Conservation (phyloP, 2,888 invertebrate genomes). For the Clivina fossor region DNA sequence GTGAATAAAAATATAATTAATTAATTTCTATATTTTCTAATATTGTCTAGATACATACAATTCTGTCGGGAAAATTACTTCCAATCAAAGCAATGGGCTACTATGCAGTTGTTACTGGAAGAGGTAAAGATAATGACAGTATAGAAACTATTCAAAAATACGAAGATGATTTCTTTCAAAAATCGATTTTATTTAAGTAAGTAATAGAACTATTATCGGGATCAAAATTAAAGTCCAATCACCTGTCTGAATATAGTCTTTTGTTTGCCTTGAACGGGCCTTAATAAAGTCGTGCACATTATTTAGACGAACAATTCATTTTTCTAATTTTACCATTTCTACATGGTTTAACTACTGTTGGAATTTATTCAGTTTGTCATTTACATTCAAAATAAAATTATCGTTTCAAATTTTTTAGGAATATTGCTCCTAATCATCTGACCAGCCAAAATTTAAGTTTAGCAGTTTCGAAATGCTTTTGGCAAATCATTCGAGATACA, state of each 20-base stretch:
- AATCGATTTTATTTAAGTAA: slow-evolving; percentile 91
- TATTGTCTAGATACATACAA: slow-evolving; percentile 80
- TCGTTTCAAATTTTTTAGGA: slow-evolving; percentile 58
- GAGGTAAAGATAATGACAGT: slow-evolving; percentile 89
- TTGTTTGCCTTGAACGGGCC: too few relatives aligned
- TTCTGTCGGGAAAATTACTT: slow-evolving; percentile 93
- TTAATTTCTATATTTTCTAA: slow-evolving; percentile 50
- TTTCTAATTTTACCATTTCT: too few relatives aligned
- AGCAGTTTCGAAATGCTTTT: slow-evolving; percentile 97
- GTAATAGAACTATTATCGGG: slow-evolving; percentile 44
- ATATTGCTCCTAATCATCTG: slow-evolving; percentile 80
- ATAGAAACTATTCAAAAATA: slow-evolving; percentile 92
- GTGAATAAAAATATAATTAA: not conserved
- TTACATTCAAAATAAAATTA: not conserved
- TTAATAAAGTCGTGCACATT: too few relatives aligned
- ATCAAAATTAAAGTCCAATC: too few relatives aligned
- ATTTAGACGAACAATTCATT: too few relatives aligned
- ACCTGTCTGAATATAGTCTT: too few relatives aligned
- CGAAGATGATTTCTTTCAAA: slow-evolving; percentile 93
- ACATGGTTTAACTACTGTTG: too few relatives aligned
- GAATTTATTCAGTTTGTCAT: too few relatives aligned
- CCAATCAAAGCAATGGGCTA: slow-evolving; percentile 99
- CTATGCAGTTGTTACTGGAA: slow-evolving; percentile 98
- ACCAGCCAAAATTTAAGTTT: slow-evolving; percentile 90
- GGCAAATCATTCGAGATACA: slow-evolving; percentile 99